These are phyloP conservation scores for Vanessa cardui DNA, from an alignment of 2,888 invertebrate species.

Conservation along the genomic window DNA sequence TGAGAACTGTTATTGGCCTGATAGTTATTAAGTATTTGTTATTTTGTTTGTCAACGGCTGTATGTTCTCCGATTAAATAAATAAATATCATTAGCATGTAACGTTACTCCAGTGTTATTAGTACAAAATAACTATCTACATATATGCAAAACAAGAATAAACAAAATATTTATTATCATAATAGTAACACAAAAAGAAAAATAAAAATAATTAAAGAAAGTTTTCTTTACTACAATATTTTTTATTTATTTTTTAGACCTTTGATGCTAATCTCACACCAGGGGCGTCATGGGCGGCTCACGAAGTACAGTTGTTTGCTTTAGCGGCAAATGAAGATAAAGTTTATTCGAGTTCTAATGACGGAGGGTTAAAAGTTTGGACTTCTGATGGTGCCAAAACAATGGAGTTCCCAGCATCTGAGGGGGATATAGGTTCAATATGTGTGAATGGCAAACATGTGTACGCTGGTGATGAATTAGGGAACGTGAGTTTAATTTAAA, in stretches of 20 bases:
- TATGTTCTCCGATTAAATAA: too few relatives aligned
- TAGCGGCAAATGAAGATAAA: conserved; percentile 75
- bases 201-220: too few relatives aligned
- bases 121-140: too few relatives aligned
- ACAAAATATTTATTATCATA: too few relatives aligned
- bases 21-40: too few relatives aligned
- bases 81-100: too few relatives aligned
- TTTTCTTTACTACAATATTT: background rate
- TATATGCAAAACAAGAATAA: too few relatives aligned
- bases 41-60: too few relatives aligned
- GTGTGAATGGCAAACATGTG: conserved; percentile 68
- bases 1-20: too few relatives aligned
- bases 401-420: conserved; percentile 65
- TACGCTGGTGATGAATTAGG: conserved; percentile 85
- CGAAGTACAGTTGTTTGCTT: conserved; percentile 83
- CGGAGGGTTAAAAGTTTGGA: conserved; percentile 84
- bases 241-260: conserved; percentile 51
- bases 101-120: too few relatives aligned
- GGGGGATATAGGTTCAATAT: conserved; percentile 63
- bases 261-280: conserved; percentile 57
- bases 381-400: conserved; percentile 62
- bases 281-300: conserved; percentile 81
- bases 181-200: too few relatives aligned
- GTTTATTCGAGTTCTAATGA: conserved; percentile 86
- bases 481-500: conserved; percentile 65